Evolutionary conservation across 2,797 vertebrate genomes (phyloP), one percentile per base, ranked within the genome.

Genomic region (Schizopygopsis pylzovi): DNA sequence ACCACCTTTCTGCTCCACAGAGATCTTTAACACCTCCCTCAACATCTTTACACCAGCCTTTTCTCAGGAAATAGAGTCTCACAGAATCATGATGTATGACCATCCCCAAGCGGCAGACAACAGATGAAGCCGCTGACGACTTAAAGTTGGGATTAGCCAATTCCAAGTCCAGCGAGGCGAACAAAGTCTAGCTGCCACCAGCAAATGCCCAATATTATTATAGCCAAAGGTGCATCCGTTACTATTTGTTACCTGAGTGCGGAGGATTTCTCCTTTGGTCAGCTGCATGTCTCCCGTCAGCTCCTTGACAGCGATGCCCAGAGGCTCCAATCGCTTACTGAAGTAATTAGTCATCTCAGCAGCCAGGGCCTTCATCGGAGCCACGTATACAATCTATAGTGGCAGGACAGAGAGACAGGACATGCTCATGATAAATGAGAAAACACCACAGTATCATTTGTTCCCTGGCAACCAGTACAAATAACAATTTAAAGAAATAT

Each of bases 321-420:
- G 94, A 28, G 98, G 96, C 89, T 99, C 97, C 92, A 99, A 93
- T 82, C 97, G 96, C 94, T 96, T 99, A 93, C 97, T 97, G 95
- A 99, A 99, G 95, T 99, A 98, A 94, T 97, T 98, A 92, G 98
- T 99, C 98, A 99, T 99, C 94, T 99, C 98, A 25, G 98, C 98
- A 94, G 98, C 98, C 95, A 99, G 93, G 89, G 98, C 98, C 93
- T 99, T 99, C 98, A 99, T 99, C 77, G 98, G 98, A 94, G 98
- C 98, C 90, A 99, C 98, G 86, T 99, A 99, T 4, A 99, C 94
- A 85, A 99, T 97, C 98, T 99, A 93, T 71, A 94, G 80, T 80
- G 65, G 47, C 73, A 68, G 49, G 25, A 45, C 18, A 71, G 45
- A 70, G 49, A 70, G 37, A 85, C 82, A 81, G 41, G 76, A 71